A percentile compares a stretch with the other conserved stretches of the same genome.
Evolutionary conservation across 2,888 invertebrate species (phyloP).

Genomic region (Itoplectis maculator): DNA sequence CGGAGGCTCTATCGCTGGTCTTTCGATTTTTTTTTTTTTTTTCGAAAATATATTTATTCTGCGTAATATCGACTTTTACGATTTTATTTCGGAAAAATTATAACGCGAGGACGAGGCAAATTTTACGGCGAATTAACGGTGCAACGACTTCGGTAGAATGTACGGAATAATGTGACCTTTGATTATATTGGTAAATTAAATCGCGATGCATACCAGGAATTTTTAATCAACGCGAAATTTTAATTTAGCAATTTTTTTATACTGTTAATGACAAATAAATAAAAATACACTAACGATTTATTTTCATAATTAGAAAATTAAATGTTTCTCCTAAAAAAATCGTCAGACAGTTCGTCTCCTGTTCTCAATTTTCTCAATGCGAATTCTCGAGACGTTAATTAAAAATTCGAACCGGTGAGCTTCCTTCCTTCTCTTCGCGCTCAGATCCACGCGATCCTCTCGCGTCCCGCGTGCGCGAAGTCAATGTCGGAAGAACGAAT

Average conservation of each 20-base stretch:
- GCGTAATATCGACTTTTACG: no score
- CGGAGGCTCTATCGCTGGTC: not conserved
- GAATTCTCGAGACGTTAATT: slow-evolving; percentile 57
- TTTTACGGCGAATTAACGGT: no score
- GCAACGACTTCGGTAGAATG: no score
- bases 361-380: slow-evolving; percentile 26
- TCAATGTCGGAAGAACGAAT: slow-evolving; percentile 73
- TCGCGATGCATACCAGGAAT: no score
- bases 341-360: slow-evolving; percentile 4
- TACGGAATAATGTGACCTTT: no score
- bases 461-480: slow-evolving; percentile 40
- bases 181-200: no score
- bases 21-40: not conserved
- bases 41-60: no score
- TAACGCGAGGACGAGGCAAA: no score
- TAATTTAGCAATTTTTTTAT: not conserved
- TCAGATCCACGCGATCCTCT: no score
- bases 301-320: not conserved
- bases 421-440: slow-evolving; percentile 20
- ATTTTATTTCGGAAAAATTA: no score
- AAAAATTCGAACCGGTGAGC: slow-evolving; percentile 62
- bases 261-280: no score
- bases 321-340: slow-evolving; percentile 20
- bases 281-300: no score
- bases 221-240: not conserved